Conservation (phyloP, 2,113 vertebrate species). For the Dascyllus trimaculatus region DNA sequence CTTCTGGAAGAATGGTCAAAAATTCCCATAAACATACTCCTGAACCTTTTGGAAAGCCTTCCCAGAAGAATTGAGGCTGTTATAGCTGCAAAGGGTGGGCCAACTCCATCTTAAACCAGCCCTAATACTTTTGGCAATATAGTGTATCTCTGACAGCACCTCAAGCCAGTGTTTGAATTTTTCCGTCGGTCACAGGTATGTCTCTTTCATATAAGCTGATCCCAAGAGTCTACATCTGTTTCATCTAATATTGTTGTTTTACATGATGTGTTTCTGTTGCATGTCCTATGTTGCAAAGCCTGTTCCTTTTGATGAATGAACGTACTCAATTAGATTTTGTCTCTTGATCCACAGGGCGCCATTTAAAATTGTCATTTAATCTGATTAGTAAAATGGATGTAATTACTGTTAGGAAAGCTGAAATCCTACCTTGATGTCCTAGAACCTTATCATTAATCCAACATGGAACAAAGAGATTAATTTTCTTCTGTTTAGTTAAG, state of each 20-base stretch:
- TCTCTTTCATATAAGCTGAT: neutral
- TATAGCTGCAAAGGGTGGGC: too few species aligned
- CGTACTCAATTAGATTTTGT: conserved; percentile 14
- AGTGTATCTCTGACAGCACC: neutral
- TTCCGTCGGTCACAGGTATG: neutral
- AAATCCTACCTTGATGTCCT: neutral
- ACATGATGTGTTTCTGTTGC: neutral
- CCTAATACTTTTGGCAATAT: too few species aligned
- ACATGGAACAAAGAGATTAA: neutral
- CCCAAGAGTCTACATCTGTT: neutral
- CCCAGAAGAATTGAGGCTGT: too few species aligned
- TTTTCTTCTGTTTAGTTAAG: neutral
- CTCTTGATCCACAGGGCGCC: neutral
- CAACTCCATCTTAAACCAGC: too few species aligned
- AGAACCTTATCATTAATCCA: conserved; percentile 8
- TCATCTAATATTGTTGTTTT: neutral
- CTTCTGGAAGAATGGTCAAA: too few species aligned
- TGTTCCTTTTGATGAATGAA: conserved; percentile 4
- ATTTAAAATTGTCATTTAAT: conserved; percentile 8
- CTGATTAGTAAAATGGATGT: conserved; percentile 9
- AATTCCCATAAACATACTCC: too few species aligned
- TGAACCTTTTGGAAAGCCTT: too few species aligned
- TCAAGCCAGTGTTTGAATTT: neutral
- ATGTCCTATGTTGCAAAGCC: neutral
- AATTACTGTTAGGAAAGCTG: conserved; percentile 13